Base-by-base conservation (phyloP, 2,113 vertebrate genomes). In the Cisticola juncidis region DNA sequence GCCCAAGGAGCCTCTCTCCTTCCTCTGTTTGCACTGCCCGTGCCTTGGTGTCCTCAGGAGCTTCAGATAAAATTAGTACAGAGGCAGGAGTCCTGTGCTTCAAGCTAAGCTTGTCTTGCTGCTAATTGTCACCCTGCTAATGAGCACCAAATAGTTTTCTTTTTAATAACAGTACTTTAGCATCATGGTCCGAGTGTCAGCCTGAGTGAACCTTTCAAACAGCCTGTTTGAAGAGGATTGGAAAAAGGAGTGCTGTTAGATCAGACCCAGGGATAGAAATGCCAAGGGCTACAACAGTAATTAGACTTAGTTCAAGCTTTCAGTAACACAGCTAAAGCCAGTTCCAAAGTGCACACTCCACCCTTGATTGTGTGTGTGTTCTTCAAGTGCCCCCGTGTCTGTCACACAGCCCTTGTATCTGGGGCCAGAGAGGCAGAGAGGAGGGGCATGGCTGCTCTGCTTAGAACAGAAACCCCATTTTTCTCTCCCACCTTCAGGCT, bases 51-150 rank as follows among this genome's bases (percentile, higher is more conserved):
- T 58, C 81, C 16, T 48, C 42, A 80, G 74, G 86, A 72, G 53
- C 60, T 90, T 44, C 21, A 33, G 28, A 28, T 31, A 31, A 70
- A 73, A 26, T 68, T 13, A 58, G 17, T 31, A 18, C 6, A 3
- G 45, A 88, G 69, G 16, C 42, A 16, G 0, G 2, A 79, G 36
- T 50, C 76, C 77, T 66, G 68, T 57, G 58, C 14, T 62, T 81
- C 71, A 42, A 51, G 58, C 79, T 36, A 20, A 15, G 2, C 69
- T 74, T 38, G 28, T 40, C 73, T 60, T 57, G 26, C 53, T 91
- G 48, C 58, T 88, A 56, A 69, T 77, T 90, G 85, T 88, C 72
- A 56, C 71, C 71, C 50, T 58, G 66, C 62, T 92, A 89, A 85
- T 79, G 62, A 92, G 25, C 0, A 1, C 42, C 62, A 70, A 54